A percentile compares a stretch with the other conserved stretches of the same genome.
Evolutionary conservation across 2,797 vertebrate genomes (phyloP).

Genomic region (Semaprochilodus insignis): DNA sequence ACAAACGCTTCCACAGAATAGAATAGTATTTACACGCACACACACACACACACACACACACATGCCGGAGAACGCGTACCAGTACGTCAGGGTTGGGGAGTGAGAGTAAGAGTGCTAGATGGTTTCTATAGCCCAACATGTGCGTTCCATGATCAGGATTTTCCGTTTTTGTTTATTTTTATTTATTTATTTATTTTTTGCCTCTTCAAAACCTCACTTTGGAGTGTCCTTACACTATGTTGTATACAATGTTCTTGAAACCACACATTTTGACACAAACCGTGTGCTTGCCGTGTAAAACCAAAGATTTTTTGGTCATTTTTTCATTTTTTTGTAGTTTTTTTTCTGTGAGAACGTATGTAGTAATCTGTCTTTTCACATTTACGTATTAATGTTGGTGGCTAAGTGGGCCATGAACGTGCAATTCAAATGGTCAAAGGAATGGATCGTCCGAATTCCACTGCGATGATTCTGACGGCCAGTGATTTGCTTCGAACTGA

Average conservation of each 20-base stretch:
- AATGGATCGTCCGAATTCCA: neutral
- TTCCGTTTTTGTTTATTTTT: neutral
- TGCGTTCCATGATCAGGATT: neutral
- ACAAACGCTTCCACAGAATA: constrained; percentile 42
- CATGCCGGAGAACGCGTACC: neutral
- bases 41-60: constrained; percentile 18
- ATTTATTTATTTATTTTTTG: neutral
- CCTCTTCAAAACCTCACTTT: too few relatives aligned
- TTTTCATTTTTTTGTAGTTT: neutral
- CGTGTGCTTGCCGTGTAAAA: constrained; percentile 15
- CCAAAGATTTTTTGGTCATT: neutral
- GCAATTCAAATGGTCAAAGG: neutral
- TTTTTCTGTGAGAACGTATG: neutral
- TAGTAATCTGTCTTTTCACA: neutral
- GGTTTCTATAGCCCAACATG: neutral
- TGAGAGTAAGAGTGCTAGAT: constrained; percentile 20
- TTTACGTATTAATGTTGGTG: neutral
- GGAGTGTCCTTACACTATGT: too few relatives aligned
- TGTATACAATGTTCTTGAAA: constrained; percentile 21
- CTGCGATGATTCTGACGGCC: neutral
- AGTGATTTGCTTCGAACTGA: neutral
- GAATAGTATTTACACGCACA: constrained; percentile 50
- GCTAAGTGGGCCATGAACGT: constrained; percentile 7
- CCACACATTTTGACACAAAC: constrained; percentile 23
- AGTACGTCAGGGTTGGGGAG: neutral